These are phyloP conservation scores for Palloptera scutellata DNA, from an alignment of 2,888 invertebrate genomes.

Conservation along the genomic window DNA sequence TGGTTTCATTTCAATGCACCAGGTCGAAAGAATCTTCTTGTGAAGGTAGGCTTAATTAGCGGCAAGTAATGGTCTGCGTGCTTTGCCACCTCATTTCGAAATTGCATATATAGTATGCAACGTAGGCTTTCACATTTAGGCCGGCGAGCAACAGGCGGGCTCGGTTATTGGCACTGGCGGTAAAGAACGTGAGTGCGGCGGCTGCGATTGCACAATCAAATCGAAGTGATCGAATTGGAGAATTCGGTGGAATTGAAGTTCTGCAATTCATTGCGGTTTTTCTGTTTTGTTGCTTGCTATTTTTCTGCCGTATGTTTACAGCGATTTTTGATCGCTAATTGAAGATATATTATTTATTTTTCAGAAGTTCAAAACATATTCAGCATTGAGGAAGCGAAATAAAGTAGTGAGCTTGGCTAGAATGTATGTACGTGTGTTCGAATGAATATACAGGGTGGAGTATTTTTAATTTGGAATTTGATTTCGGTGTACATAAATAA, in stretches of 20 bases:
- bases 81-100: constrained; percentile 40
- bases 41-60: constrained; percentile 58
- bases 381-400: too few relatives aligned
- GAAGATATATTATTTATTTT: constrained; percentile 49
- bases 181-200: background rate
- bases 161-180: constrained; percentile 43
- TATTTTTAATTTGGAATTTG: too few relatives aligned
- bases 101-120: background rate
- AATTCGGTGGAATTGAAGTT: too few relatives aligned
- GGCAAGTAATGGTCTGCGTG: constrained; percentile 53
- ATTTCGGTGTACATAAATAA: too few relatives aligned
- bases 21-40: background rate
- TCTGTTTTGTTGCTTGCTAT: too few relatives aligned
- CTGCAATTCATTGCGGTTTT: too few relatives aligned
- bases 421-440: too few relatives aligned
- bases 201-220: constrained; percentile 10
- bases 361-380: background rate
- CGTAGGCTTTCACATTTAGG: background rate
- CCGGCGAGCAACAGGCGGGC: background rate
- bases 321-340: constrained; percentile 53
- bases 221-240: too few relatives aligned
- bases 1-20: background rate
- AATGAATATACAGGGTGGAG: too few relatives aligned
- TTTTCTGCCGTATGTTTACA: constrained; percentile 26
- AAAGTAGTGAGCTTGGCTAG: too few relatives aligned